Evolutionary conservation across 2,888 invertebrate genomes (phyloP), one percentile per base, ranked within the genome.

Genomic region (Pyrocoelia pectoralis): DNA sequence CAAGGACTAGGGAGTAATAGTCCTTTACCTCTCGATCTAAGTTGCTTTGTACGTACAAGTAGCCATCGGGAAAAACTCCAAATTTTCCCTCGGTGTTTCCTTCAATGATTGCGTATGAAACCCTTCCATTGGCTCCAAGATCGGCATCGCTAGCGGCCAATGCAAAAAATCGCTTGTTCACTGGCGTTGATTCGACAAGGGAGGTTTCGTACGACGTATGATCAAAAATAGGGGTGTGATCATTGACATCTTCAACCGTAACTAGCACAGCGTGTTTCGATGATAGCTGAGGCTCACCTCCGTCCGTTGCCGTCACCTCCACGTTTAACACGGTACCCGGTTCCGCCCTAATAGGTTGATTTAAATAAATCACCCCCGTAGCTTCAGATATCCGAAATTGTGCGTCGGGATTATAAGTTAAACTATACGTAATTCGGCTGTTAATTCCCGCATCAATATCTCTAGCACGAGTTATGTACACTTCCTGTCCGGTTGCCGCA

Each of bases 61-160:
- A 92, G 0, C 98, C 98, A 82, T 97, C 96, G 0, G 98, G 98
- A 77, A 98, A 98, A 40, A 98, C 89, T 0, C 96, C 97, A 81
- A 98, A 98, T 77, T 91, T 92, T 46, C 86, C 88, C 74, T 94
- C 94, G 4, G 84, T 83, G 77, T 97, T 96, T 1, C 97, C 97
- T 77, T 94, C 93, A 0, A 88, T 87, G 52, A 98, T 95, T 48
- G 87, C 85, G 80, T 95, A 96, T 0, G 89, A 87, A 55, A 96
- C 88, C 66, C 87, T 84, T 0, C 94, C 93, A 80, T 94, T 97
- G 1, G 83, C 80, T 0, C 92, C 94, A 43, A 94, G 84, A 82
- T 98, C 97, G 10, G 90, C 89, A 77, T 98, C 98, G 5, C 90
- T 90, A 2, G 98, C 98, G 12, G 91, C 89, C 33, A 98, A 85